A percentile compares a stretch with the other conserved stretches of the same genome.
Conservation (phyloP, 1,140 invertebrate genomes). For the Glossosoma conforme region DNA sequence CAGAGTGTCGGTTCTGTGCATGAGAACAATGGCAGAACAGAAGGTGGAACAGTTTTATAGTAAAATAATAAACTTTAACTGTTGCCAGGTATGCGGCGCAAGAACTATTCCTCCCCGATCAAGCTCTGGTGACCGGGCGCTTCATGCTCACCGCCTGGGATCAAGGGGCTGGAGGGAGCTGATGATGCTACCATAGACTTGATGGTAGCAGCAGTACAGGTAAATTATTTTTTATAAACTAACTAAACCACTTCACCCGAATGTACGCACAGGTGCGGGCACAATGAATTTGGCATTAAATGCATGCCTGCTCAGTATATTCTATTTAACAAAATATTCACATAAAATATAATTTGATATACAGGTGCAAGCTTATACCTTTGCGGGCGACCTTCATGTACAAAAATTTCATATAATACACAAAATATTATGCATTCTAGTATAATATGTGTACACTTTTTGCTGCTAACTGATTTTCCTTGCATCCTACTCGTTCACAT, state of each 20-base stretch:
- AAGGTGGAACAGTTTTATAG: constrained; percentile 28
- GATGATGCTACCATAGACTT: constrained; percentile 71
- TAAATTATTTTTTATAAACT: constrained; percentile 25
- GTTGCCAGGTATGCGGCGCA: constrained; percentile 58
- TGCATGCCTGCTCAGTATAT: too few species aligned
- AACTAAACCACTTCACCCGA: neutral
- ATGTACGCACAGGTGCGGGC: neutral
- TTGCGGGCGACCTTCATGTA: too few species aligned
- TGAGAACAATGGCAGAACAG: constrained; percentile 46
- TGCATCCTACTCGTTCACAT: too few species aligned
- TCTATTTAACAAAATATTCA: too few species aligned
- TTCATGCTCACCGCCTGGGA: constrained; percentile 80
- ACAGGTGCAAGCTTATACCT: too few species aligned
- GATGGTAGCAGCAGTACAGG: constrained; percentile 67
- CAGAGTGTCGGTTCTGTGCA: constrained; percentile 43
- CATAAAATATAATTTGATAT: too few species aligned
- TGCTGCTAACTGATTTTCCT: too few species aligned
- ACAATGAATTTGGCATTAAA: too few species aligned
- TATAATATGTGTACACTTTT: too few species aligned
- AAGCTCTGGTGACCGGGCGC: constrained; percentile 69
- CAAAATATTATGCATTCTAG: too few species aligned
- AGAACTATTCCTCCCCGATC: constrained; percentile 69
- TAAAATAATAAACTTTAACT: too few species aligned
- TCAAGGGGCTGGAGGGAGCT: constrained; percentile 69
- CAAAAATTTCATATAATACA: too few species aligned